Conservation (phyloP, 2,888 invertebrate genomes). For the Phengaris alcon region DNA sequence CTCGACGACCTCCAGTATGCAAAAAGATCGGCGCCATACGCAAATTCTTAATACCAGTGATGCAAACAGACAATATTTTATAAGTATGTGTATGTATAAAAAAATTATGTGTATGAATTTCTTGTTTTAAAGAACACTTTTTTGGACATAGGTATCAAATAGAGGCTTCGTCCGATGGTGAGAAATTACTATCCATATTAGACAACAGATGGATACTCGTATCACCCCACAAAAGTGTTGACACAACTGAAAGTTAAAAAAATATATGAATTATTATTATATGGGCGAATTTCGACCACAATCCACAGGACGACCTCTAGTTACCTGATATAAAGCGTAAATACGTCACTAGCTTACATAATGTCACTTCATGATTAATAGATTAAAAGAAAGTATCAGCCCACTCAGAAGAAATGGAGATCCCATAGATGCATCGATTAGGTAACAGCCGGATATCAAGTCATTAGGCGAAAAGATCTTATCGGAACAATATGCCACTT, state of each 20-base stretch:
- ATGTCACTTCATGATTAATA: slow-evolving; percentile 21
- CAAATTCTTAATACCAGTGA: slow-evolving; percentile 1
- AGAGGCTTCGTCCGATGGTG: too few species aligned
- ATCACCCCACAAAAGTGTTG: too few species aligned
- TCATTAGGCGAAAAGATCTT: slow-evolving; percentile 73
- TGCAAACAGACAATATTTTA: not conserved
- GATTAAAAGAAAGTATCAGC: slow-evolving; percentile 24
- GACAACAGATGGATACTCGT: too few species aligned
- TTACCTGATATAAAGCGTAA: not conserved
- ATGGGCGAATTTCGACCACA: not conserved
- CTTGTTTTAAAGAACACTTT: too few species aligned
- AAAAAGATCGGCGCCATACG: not conserved
- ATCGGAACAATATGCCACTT: slow-evolving; percentile 71
- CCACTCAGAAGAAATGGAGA: slow-evolving; percentile 39
- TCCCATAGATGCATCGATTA: slow-evolving; percentile 72
- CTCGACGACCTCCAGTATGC: slow-evolving; percentile 54
- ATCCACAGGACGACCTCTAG: not conserved
- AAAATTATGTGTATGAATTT: not conserved
- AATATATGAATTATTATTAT: too few species aligned
- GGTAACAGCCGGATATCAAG: slow-evolving; percentile 71
- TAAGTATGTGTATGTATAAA: not conserved
- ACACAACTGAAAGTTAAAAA: too few species aligned
- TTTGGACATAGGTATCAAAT: too few species aligned
- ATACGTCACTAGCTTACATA: slow-evolving; percentile 11
- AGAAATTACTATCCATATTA: too few species aligned